Base-by-base conservation (phyloP, 2,113 vertebrate species). In the Kryptolebias marmoratus region DNA sequence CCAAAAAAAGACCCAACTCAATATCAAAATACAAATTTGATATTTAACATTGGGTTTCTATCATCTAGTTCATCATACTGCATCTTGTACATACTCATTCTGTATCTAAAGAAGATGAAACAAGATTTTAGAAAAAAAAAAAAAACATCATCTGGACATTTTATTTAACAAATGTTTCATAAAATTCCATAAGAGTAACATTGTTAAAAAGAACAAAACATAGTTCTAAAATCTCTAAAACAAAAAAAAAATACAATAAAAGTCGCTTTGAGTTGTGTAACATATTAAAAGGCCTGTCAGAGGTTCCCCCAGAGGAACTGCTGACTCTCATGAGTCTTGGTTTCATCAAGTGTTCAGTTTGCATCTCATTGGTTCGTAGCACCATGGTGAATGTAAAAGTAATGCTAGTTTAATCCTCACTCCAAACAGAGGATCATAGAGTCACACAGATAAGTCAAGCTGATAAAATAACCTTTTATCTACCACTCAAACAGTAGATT, bases 121-220 rank as follows among this genome's bases (percentile, higher is more conserved):
- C 72, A 77, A 79, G 44, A 8, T 57, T 82, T 2, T 83, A 85
- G 66, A 83, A 91, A 88, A 22, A 22, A 22, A 22, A 22, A 22
- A 22, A 22, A 91, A 80, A 70, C 80, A 82, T 77, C 66, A 84
- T 85, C 60, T 77, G 79, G 80, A 83, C 52, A 85, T 84, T 89
- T 91, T 89, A 90, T 81, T 89, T 32, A 64, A 72, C 70, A 87
- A 68, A 50, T 44, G 61, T 83, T 86, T 87, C 77, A 85, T 83
- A 85, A 88, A 83, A 82, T 69, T 82, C 76, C 67, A 47, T 73
- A 59, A 82, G 57, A 77, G 54, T 66, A 49, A 77, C 71, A 86
- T 81, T 77, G 85, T 73, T 59, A 58, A 52, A 45, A 86, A 83
- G 65, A 66, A 63, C 9, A 10, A 77, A 63, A 79, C 84, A 22